phyloP scores from a whole-genome alignment of 2,797 vertebrate species.

The Coranthus polyacanthus region DNA sequence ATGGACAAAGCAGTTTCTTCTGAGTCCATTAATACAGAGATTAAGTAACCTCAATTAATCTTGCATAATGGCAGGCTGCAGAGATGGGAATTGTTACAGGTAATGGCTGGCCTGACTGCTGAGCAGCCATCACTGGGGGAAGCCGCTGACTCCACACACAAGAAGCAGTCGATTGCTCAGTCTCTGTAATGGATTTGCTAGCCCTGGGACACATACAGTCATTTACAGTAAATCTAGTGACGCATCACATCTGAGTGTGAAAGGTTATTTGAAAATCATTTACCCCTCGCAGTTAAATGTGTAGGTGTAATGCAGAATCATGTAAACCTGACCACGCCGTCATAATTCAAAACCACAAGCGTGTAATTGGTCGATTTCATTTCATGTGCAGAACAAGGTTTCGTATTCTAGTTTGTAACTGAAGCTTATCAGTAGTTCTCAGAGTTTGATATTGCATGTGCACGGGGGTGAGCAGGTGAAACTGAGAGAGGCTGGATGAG shows the following conservation, averaged over 20 bases:
- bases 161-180: conserved; percentile 25
- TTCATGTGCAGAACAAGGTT: conserved; percentile 29
- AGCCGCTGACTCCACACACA: conserved; percentile 40
- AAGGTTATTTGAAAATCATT: conserved; percentile 45
- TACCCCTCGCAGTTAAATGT: conserved; percentile 18
- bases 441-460: conserved; percentile 57
- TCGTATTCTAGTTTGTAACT: conserved; percentile 23
- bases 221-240: conserved; percentile 29
- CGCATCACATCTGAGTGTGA: conserved; percentile 22
- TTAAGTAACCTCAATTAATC: conserved; percentile 61
- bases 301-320: conserved; percentile 36
- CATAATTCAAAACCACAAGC: conserved; percentile 17
- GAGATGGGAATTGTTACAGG: conserved; percentile 58
- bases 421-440: conserved; percentile 33
- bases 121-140: conserved; percentile 42
- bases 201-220: conserved; percentile 24
- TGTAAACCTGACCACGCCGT: conserved; percentile 15
- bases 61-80: conserved; percentile 39
- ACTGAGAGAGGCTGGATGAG: conserved; percentile 41
- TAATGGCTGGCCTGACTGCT: conserved; percentile 58
- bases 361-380: conserved; percentile 37
- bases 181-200: conserved; percentile 51
- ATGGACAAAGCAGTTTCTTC: conserved; percentile 25
- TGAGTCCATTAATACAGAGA: conserved; percentile 38
- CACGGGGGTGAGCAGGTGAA: conserved; percentile 34